phyloP scores from a whole-genome alignment of 2,888 invertebrate species.

The Drosophila falleni region DNA sequence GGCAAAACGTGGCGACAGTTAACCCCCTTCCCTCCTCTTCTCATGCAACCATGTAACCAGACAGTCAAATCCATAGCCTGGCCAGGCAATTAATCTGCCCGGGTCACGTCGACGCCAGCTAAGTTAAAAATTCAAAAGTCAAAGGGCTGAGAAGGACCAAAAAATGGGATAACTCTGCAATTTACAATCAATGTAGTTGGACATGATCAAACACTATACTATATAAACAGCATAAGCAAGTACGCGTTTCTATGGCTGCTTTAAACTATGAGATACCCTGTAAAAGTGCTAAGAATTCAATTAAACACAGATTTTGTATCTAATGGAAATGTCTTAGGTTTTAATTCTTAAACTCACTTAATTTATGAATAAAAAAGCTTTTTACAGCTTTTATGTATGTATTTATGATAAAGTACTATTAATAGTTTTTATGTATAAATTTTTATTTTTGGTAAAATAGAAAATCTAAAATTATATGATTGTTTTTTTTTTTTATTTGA shows the following conservation, averaged over 20 bases:
- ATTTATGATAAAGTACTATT: no score
- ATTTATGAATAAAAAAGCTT: no score
- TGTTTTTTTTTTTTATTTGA: no score
- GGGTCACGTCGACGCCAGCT: slow-evolving; percentile 52
- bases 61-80: slow-evolving; percentile 41
- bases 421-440: no score
- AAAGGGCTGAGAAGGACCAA: slow-evolving; percentile 13
- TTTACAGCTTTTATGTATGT: no score
- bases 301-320: neutral
- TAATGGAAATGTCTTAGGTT: neutral
- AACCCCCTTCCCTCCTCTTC: neutral
- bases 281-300: neutral
- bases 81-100: slow-evolving; percentile 61
- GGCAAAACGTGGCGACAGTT: slow-evolving; percentile 45
- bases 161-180: slow-evolving; percentile 12
- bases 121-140: slow-evolving; percentile 52
- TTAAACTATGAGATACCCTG: neutral
- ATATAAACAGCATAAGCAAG: slow-evolving; percentile 8
- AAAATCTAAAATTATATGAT: no score
- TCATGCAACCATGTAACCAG: slow-evolving; percentile 1
- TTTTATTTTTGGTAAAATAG: no score
- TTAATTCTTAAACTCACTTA: no score
- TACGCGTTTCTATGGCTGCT: neutral
- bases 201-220: slow-evolving; percentile 9
- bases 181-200: slow-evolving; percentile 22